Percentiles rank a stretch among this genome's conserved stretches.
Conservation (phyloP, 2,888 invertebrate genomes). For the Pseudanteris insignis region DNA sequence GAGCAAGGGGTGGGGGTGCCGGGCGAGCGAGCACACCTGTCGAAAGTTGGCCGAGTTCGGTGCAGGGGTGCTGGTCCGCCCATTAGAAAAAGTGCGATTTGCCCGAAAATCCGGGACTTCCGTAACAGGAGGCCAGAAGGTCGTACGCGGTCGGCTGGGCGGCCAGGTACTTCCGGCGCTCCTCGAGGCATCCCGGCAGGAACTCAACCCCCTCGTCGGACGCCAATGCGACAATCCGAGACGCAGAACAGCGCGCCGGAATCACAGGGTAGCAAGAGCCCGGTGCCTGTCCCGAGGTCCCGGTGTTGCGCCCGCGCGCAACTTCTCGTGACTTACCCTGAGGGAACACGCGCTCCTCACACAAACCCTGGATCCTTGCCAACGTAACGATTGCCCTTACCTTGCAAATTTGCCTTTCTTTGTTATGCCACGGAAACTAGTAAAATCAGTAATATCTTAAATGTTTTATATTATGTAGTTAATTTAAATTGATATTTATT, state of each 20-base stretch:
- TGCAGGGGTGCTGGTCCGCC: conserved; percentile 48
- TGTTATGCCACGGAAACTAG: too few relatives aligned
- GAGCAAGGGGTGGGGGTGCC: not conserved
- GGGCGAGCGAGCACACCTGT: conserved; percentile 30
- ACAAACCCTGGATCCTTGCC: too few relatives aligned
- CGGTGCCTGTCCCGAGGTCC: conserved; percentile 1
- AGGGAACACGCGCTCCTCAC: too few relatives aligned
- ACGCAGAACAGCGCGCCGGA: conserved; percentile 56
- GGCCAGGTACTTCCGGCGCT: conserved; percentile 36
- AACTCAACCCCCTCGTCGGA: conserved; percentile 10
- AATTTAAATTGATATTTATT: too few relatives aligned
- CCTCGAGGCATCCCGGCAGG: conserved; percentile 34
- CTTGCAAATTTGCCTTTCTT: too few relatives aligned
- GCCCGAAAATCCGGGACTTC: conserved; percentile 61
- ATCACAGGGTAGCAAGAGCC: conserved; percentile 58
- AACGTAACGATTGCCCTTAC: too few relatives aligned
- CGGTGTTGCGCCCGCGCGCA: conserved; percentile 9
- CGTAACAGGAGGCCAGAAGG: conserved; percentile 55
- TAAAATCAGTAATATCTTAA: too few relatives aligned
- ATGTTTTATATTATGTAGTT: too few relatives aligned
- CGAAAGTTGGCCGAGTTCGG: conserved; percentile 35
- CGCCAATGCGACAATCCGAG: conserved; percentile 13
- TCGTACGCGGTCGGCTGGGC: conserved; percentile 25
- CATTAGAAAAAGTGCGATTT: conserved; percentile 59
- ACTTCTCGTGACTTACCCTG: too few relatives aligned